Conservation (phyloP, 2,113 vertebrate species). For the Mystacornis crossleyi region DNA sequence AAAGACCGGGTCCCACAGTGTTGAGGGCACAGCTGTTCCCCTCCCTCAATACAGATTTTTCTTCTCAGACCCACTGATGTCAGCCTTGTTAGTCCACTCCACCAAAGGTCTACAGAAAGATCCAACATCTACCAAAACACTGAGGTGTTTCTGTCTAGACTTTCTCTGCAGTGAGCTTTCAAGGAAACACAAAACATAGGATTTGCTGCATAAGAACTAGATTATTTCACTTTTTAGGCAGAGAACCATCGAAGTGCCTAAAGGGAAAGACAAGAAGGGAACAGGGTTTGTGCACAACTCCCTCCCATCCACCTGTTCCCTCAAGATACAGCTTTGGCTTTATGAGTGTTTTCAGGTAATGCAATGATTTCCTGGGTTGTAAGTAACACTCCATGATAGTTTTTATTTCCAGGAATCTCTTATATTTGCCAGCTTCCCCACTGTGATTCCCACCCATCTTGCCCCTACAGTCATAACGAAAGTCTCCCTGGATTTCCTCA, state of each 20-base stretch:
- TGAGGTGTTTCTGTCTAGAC: neutral
- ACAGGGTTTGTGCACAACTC: neutral
- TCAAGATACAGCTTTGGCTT: neutral
- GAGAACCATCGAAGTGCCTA: neutral
- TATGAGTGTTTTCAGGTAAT: neutral
- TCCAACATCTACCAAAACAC: neutral
- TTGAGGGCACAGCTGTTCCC: neutral
- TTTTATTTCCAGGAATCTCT: neutral
- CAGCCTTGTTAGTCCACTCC: neutral
- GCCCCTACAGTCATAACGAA: neutral
- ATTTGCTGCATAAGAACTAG: neutral
- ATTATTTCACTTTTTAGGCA: neutral
- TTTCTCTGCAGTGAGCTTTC: neutral
- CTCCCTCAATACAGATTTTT: fast-evolving
- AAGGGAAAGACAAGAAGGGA: neutral
- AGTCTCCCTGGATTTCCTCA: neutral
- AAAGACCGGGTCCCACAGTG: neutral
- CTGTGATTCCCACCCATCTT: neutral
- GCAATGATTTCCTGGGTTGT: neutral
- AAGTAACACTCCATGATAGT: neutral
- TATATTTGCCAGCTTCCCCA: neutral
- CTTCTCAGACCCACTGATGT: neutral
- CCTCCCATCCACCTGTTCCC: neutral
- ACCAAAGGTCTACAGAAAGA: neutral
- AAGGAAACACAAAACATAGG: neutral